These are phyloP conservation scores for Caracal caracal DNA, from an alignment of 2,113 vertebrate genomes.

Conservation along the genomic window DNA sequence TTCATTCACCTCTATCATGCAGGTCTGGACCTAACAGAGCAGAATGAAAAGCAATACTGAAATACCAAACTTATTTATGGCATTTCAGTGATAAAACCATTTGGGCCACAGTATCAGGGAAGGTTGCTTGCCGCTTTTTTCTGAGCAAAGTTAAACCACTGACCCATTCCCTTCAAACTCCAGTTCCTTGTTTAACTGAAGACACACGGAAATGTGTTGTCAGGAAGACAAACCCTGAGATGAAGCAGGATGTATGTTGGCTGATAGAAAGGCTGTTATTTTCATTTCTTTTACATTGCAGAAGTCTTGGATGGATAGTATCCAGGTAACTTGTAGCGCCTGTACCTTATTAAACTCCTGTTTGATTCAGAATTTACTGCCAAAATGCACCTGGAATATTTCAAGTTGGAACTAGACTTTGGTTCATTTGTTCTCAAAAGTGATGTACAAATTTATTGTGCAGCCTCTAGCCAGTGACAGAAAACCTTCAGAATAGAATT, in stretches of 20 bases:
- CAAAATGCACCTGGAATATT: slow-evolving; percentile 74
- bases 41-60: neutral
- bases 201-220: slow-evolving; percentile 48
- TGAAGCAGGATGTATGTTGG: slow-evolving; percentile 69
- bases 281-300: slow-evolving; percentile 70
- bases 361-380: slow-evolving; percentile 75
- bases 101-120: neutral
- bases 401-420: slow-evolving; percentile 70
- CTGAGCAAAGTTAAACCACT: slow-evolving; percentile 1
- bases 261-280: slow-evolving; percentile 69
- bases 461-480: slow-evolving; percentile 36
- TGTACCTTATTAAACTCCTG: slow-evolving; percentile 79
- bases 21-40: neutral
- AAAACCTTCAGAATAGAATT: slow-evolving; percentile 13
- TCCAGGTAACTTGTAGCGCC: slow-evolving; percentile 68
- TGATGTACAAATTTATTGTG: slow-evolving; percentile 59
- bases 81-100: neutral
- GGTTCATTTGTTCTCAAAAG: slow-evolving; percentile 63
- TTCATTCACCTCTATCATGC: neutral
- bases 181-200: slow-evolving; percentile 73
- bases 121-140: neutral
- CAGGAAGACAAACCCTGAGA: slow-evolving; percentile 70
- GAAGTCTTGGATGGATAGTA: slow-evolving; percentile 59
- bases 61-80: neutral
- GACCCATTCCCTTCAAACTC: slow-evolving; percentile 46